Conservation (phyloP, 2,797 vertebrate species). For the Hyperoplus lanceolatus region DNA sequence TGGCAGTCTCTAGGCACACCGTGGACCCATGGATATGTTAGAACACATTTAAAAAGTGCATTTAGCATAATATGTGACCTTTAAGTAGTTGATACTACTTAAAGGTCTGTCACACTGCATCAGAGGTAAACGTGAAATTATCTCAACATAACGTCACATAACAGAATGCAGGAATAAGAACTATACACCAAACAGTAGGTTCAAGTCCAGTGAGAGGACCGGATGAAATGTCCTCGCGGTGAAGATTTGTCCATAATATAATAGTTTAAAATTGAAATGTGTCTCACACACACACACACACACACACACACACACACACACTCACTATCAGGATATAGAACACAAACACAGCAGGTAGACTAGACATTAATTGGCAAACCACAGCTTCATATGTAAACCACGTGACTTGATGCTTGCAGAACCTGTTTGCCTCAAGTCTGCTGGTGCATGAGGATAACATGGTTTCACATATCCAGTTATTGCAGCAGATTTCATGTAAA, state of each 20-base stretch:
- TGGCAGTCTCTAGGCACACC: too few species aligned
- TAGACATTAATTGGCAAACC: not conserved
- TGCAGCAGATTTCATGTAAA: not conserved
- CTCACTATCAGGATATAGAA: not conserved
- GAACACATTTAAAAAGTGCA: too few species aligned
- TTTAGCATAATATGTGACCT: not conserved
- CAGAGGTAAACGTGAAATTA: constrained; percentile 10
- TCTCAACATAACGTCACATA: not conserved
- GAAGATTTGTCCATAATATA: too few species aligned
- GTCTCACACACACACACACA: not conserved
- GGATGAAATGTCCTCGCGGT: too few species aligned
- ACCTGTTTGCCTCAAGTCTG: constrained; percentile 26
- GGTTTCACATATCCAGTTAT: not conserved
- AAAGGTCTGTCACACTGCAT: constrained; percentile 3
- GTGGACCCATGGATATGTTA: too few species aligned
- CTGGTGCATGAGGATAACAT: too few species aligned
- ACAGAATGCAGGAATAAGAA: not conserved
- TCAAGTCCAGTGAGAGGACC: too few species aligned
- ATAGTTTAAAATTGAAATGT: not conserved
- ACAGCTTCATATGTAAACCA: not conserved
- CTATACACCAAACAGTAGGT: not conserved
- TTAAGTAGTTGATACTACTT: constrained; percentile 12
- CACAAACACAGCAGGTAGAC: not conserved
- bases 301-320: not conserved
- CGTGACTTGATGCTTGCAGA: constrained; percentile 7